Evolutionary conservation across 2,797 vertebrate species (phyloP).

Genomic region (Thamnophis elegans): DNA sequence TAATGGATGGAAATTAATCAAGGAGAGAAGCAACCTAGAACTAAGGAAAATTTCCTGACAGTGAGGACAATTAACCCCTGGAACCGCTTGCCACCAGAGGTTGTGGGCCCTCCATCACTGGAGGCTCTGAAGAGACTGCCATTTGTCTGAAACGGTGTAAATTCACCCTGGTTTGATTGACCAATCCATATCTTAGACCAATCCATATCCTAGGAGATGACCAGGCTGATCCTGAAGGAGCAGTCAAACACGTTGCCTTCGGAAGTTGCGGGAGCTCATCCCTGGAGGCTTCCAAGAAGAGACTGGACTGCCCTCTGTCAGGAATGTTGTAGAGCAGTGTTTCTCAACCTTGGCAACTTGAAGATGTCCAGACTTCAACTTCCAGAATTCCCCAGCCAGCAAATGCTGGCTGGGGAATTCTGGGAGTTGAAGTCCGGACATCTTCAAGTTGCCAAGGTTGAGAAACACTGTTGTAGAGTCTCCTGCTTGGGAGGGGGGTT

Average conservation of each 20-base stretch:
- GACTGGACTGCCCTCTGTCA: neutral
- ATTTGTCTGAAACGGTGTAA: neutral
- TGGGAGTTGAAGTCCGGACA: too few species aligned
- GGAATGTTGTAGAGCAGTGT: too few species aligned
- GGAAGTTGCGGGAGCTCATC: neutral
- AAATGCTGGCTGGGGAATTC: too few species aligned
- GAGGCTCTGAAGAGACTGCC: neutral
- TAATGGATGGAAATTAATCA: neutral
- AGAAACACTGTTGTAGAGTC: neutral
- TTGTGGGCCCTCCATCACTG: neutral
- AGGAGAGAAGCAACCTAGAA: neutral
- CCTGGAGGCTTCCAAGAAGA: neutral
- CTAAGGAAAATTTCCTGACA: neutral
- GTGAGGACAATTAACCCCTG: rapidly evolving
- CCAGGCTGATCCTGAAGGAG: too few species aligned
- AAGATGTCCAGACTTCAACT: too few species aligned
- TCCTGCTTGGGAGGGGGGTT: neutral
- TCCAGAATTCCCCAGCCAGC: too few species aligned
- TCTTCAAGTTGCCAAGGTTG: too few species aligned
- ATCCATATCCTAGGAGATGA: too few species aligned
- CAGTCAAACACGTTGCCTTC: too few species aligned
- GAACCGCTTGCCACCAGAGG: neutral
- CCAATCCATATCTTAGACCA: too few species aligned
- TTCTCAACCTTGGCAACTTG: too few species aligned
- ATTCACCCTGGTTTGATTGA: too few species aligned